Base-by-base conservation (phyloP, 2,797 vertebrate genomes). In the Erpetoichthys calabaricus region DNA sequence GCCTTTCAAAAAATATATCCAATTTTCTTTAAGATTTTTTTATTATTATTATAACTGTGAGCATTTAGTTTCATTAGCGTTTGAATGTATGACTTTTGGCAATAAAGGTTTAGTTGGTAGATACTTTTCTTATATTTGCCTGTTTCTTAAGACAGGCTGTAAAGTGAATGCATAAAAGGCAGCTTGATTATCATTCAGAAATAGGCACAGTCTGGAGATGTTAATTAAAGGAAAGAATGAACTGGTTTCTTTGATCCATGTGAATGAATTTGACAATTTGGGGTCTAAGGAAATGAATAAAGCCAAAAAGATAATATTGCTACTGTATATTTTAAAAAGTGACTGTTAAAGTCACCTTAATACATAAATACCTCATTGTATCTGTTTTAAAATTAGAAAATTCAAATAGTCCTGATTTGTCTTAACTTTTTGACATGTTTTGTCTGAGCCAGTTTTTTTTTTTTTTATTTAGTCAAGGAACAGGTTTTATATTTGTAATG, bases 381-480 rank as follows among this genome's bases (percentile, higher is more conserved):
- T 25, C 25, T 25, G 25, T 25, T 25, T 25, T 25, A 25, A 25
- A 25, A 25, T 25, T 25, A 25, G 25, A 25, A 25, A 25, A 25
- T 25, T 25, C 25, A 25, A 25, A 25, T 25, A 25, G 25, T 25
- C 25, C 25, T 25, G 25, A 25, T 25, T 25, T 25, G 25, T 25
- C 25, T 25, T 25, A 25, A 25, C 25, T 25, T 25, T 25, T 45
- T 56, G 47, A 56, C 42, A 46, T 10, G 44, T 56, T 56, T 58
- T 57, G 44, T 10, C 57, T 43, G 45, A 42, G 8, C 42, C 44
- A 57, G 46, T n/a, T 45, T 58, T n/a, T 57, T 43, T 25, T 65
- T 53, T 66, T 56, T 68, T 51, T 61, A 61, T 63, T 57, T 60
- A 68, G 6, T 10, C n/a, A 44, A 5, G 7, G 44, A 56, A 45